A percentile compares a stretch with the other conserved stretches of the same genome.
Evolutionary conservation across 2,113 vertebrate species (phyloP).

Genomic region (Paedocypris sp.): DNA sequence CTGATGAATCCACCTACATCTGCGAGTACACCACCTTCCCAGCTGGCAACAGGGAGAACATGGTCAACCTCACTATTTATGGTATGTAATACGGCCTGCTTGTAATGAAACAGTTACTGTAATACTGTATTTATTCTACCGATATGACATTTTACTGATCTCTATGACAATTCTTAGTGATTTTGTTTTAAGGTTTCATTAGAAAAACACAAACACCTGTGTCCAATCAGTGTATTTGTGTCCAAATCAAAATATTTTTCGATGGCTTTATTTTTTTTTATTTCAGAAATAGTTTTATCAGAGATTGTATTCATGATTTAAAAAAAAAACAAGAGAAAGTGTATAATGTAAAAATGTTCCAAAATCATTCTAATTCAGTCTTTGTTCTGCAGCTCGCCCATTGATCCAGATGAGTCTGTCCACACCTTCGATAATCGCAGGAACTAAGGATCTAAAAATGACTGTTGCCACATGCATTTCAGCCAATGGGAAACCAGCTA

Average conservation of each 20-base stretch:
- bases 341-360: neutral
- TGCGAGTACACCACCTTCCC: constrained; percentile 98
- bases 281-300: no score
- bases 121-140: no score
- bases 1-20: constrained; percentile 88
- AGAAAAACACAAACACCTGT: no score
- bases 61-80: constrained; percentile 86
- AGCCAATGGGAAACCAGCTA: constrained; percentile 75
- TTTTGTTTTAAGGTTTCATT: no score
- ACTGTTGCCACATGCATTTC: constrained; percentile 83
- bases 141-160: no score
- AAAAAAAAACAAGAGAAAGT: neutral
- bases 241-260: no score
- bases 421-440: constrained; percentile 70
- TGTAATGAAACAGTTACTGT: no score
- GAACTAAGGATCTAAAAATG: constrained; percentile 71
- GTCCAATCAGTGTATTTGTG: no score
- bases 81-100: constrained; percentile 58
- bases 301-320: no score
- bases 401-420: constrained; percentile 77
- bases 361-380: neutral
- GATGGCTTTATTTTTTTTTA: no score
- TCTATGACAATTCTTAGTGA: no score
- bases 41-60: constrained; percentile 82
- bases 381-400: constrained; percentile 70